Conservation (phyloP, 30 jellyfish, hydroid and myxozoan genomes). For the Pelagia noctiluca region DNA sequence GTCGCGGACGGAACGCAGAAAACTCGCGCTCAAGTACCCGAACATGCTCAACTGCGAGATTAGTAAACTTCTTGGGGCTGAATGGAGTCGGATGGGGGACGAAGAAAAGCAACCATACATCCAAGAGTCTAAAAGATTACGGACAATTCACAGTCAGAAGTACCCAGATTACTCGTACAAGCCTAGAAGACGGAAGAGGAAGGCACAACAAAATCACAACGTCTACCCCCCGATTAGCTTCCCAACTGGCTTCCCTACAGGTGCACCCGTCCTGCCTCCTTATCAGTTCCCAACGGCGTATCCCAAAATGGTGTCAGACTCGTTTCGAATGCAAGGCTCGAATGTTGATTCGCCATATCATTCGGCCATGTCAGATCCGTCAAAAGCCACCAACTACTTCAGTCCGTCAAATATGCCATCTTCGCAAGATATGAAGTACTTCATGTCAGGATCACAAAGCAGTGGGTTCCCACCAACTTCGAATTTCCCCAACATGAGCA, state of each 20-base stretch:
- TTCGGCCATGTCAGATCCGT: constrained; percentile 90
- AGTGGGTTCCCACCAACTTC: constrained; percentile 90
- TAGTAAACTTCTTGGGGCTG: constrained; percentile 98
- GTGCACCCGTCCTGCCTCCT: constrained; percentile 91
- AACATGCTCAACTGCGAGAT: constrained; percentile 98
- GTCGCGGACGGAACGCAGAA: constrained; percentile 98
- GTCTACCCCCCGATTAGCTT: constrained; percentile 92
- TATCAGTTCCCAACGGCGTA: constrained; percentile 95
- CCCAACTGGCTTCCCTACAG: constrained; percentile 80
- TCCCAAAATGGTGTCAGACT: constrained; percentile 92
- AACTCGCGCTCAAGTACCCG: constrained; percentile 97
- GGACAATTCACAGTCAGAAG: constrained; percentile 97
- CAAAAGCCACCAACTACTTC: constrained; percentile 75
- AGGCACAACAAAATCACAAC: constrained; percentile 92
- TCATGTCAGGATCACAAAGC: constrained; percentile 86
- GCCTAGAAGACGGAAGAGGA: constrained; percentile 96
- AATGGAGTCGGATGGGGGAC: constrained; percentile 99
- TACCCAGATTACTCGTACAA: constrained; percentile 98
- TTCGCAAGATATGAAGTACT: constrained; percentile 92
- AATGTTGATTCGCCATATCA: constrained; percentile 90
- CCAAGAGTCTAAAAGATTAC: constrained; percentile 88
- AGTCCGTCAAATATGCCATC: constrained; percentile 92
- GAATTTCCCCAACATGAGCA: constrained; percentile 74
- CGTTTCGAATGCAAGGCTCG: constrained; percentile 89
- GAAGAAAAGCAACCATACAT: constrained; percentile 96